phyloP scores from a whole-genome alignment of 2,797 vertebrate genomes.

The Squalus acanthias region DNA sequence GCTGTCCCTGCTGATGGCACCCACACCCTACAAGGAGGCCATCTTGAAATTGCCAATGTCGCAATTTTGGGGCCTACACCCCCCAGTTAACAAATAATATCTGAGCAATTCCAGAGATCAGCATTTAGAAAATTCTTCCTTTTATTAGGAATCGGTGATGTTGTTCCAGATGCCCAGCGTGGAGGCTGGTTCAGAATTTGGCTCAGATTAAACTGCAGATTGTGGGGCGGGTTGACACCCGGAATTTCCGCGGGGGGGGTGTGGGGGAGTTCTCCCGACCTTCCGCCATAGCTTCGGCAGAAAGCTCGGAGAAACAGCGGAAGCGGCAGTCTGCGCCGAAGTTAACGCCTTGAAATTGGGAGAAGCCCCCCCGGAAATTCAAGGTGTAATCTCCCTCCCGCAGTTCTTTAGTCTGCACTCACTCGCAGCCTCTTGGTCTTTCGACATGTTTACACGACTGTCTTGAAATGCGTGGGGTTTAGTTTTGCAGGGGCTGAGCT shows the following conservation, averaged over 20 bases:
- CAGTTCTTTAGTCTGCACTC: background rate
- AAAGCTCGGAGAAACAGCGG: background rate
- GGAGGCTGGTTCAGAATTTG: background rate
- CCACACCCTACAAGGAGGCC: background rate
- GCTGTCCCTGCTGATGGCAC: background rate
- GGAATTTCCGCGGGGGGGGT: background rate
- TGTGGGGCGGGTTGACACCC: background rate
- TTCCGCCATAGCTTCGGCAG: background rate
- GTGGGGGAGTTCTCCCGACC: background rate
- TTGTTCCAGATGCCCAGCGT: background rate
- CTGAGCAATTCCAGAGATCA: background rate
- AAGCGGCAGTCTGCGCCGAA: background rate
- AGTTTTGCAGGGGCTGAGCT: background rate
- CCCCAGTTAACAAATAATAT: background rate
- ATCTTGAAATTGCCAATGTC: background rate
- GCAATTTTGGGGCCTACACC: background rate
- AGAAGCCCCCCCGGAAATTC: background rate
- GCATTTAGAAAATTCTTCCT: background rate
- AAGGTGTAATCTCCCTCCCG: background rate
- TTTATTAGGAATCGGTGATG: background rate
- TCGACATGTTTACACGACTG: background rate
- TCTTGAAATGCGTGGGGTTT: background rate
- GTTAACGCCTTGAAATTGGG: too few relatives aligned
- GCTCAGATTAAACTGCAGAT: background rate
- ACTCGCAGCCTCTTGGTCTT: background rate